Evolutionary conservation across 2,113 vertebrate genomes (phyloP), one percentile per base, ranked within the genome.

Genomic region (Bagarius yarrelli): DNA sequence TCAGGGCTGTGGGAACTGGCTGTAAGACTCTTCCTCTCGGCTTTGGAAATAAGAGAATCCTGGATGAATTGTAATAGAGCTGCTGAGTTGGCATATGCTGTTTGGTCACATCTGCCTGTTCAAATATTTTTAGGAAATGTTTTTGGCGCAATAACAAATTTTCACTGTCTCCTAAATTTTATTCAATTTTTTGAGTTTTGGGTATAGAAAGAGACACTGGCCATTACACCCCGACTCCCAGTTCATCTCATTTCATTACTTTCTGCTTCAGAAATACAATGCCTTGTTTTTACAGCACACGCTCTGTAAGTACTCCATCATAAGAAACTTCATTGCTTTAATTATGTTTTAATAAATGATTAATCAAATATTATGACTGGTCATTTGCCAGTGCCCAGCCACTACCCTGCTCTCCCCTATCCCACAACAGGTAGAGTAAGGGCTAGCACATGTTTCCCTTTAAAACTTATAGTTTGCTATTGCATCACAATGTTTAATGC

Each of bases 201-300:
- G 25, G 30, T 63, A 36, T 78, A 96, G 94, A 94, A 64, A 66
- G 91, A 94, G 52, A 94, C 94, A 0, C 94, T 1, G 91, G 94
- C 32, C 83, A 92, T 11, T 96, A 95, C 75, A 59, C 91, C 66
- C 84, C 90, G 80, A 93, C 87, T 84, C 70, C 69, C 12, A 83
- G 79, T 30, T 2, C 83, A 12, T 36, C 81, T 52, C 80, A 9
- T 73, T 83, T 82, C 66, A 56, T 95, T 70, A 93, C 92, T 16
- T 96, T 95, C 76, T 93, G 91, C 85, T 96, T 96, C 87, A 91
- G 86, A 32, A 95, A 94, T 59, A 92, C 74, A 21, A 87, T 94
- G 23, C 94, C 94, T 5, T 91, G 92, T 23, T 90, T 95, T 63
- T 79, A 91, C 74, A 76, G 85, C 1, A 14, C 79, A 0, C 27